Percentiles rank a stretch among this genome's conserved stretches.
Conservation (phyloP, 2,113 vertebrate genomes). For the Junco hyemalis region DNA sequence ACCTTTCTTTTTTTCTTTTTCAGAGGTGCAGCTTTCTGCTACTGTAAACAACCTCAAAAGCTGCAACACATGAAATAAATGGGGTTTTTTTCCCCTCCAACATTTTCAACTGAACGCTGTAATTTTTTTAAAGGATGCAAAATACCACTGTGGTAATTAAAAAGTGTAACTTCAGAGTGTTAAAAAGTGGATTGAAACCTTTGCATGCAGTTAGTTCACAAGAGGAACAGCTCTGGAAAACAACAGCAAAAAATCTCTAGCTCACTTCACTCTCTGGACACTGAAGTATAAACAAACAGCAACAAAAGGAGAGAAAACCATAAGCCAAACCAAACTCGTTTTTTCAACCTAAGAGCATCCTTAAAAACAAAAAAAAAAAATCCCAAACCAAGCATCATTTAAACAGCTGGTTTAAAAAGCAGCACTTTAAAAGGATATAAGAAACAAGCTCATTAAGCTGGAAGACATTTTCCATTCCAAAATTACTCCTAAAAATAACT, state of each 20-base stretch:
- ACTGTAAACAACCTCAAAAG: background rate
- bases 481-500: constrained; percentile 54
- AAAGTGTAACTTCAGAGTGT: background rate
- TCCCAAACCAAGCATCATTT: background rate
- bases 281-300: background rate
- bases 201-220: background rate
- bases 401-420: constrained; percentile 22
- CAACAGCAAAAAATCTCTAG: background rate
- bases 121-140: background rate
- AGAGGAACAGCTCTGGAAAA: background rate
- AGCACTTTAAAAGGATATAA: constrained; percentile 48
- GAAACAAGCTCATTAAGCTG: constrained; percentile 55
- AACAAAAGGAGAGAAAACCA: background rate
- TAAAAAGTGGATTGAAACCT: background rate
- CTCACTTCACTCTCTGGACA: background rate
- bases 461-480: constrained; percentile 58
- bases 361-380: background rate
- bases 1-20: background rate
- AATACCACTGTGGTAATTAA: background rate
- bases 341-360: background rate
- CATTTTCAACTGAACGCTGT: background rate
- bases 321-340: background rate
- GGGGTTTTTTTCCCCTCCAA: background rate
- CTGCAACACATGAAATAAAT: background rate
- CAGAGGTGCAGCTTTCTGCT: background rate